Percentiles rank a stretch among this genome's conserved stretches.
Evolutionary conservation across 2,888 invertebrate species (phyloP).

Genomic region (Diaphora mendica): DNA sequence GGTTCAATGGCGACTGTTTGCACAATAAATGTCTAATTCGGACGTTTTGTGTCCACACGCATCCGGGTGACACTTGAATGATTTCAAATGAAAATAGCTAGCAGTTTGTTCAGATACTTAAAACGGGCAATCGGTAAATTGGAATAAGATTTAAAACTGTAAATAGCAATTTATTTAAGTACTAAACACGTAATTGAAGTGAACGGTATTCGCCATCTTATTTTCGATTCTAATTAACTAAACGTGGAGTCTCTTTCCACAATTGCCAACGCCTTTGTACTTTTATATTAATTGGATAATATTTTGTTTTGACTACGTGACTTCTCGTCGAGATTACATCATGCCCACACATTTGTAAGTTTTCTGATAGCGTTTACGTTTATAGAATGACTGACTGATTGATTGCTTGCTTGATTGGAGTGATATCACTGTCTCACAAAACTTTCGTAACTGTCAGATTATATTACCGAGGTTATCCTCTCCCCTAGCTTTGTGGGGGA

Average conservation of each 20-base stretch:
- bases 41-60: conserved; percentile 41
- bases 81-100: conserved; percentile 51
- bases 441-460: no score
- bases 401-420: no score
- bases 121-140: conserved; percentile 49
- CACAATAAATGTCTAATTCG: conserved; percentile 60
- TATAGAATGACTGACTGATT: no score
- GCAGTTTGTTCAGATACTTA: conserved; percentile 33
- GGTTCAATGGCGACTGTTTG: conserved; percentile 52
- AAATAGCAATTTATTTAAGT: conserved; percentile 13
- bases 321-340: no score
- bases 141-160: conserved; percentile 27
- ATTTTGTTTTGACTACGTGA: no score
- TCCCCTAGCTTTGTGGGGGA: no score
- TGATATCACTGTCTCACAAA: no score
- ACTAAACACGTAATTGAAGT: conserved; percentile 16
- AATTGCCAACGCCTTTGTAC: no score
- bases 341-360: no score
- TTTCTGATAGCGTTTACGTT: no score
- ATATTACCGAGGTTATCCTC: no score
- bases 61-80: conserved; percentile 45
- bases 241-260: background rate
- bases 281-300: no score
- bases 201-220: background rate
- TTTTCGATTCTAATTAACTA: background rate